phyloP scores from a whole-genome alignment of 2,888 invertebrate genomes.

The Acleris cristana region DNA sequence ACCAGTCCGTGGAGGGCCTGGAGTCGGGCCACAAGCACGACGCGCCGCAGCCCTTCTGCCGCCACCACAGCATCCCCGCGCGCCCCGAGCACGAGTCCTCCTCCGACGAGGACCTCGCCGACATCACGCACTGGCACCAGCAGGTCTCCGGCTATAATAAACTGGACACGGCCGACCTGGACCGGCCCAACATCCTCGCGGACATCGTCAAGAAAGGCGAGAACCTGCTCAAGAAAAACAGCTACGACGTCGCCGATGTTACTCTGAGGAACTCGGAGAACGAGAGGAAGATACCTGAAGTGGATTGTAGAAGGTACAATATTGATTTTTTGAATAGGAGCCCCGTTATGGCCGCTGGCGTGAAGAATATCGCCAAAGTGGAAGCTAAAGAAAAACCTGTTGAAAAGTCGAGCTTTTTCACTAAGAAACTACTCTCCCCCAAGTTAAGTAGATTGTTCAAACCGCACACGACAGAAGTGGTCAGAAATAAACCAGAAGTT shows the following conservation, averaged over 20 bases:
- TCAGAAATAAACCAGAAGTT: slow-evolving; percentile 51
- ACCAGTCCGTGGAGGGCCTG: slow-evolving; percentile 75
- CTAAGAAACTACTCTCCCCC: slow-evolving; percentile 72
- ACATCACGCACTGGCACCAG: slow-evolving; percentile 50
- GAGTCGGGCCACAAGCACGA: slow-evolving; percentile 60
- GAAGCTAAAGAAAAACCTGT: slow-evolving; percentile 50
- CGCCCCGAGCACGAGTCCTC: slow-evolving; percentile 35
- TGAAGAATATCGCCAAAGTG: slow-evolving; percentile 60
- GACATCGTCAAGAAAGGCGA: slow-evolving; percentile 38
- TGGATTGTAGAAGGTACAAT: slow-evolving; percentile 61
- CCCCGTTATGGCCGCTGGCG: slow-evolving; percentile 55
- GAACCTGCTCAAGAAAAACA: slow-evolving; percentile 54
- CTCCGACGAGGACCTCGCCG: slow-evolving; percentile 44
- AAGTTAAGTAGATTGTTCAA: slow-evolving; percentile 74
- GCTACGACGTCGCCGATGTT: slow-evolving; percentile 64
- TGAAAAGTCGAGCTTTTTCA: slow-evolving; percentile 68
- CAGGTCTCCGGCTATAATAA: slow-evolving; percentile 51
- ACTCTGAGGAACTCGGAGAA: slow-evolving; percentile 52
- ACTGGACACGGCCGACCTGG: slow-evolving; percentile 52
- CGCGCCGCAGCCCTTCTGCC: slow-evolving; percentile 53
- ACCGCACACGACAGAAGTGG: slow-evolving; percentile 61
- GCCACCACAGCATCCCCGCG: slow-evolving; percentile 67
- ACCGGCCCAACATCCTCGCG: slow-evolving; percentile 47
- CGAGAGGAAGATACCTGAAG: slow-evolving; percentile 58
- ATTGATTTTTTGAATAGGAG: slow-evolving; percentile 60